Percentiles rank a stretch among this genome's conserved stretches.
Conservation (phyloP, 92 coral and sea anemone species). For the Anthopleura xanthogrammica region DNA sequence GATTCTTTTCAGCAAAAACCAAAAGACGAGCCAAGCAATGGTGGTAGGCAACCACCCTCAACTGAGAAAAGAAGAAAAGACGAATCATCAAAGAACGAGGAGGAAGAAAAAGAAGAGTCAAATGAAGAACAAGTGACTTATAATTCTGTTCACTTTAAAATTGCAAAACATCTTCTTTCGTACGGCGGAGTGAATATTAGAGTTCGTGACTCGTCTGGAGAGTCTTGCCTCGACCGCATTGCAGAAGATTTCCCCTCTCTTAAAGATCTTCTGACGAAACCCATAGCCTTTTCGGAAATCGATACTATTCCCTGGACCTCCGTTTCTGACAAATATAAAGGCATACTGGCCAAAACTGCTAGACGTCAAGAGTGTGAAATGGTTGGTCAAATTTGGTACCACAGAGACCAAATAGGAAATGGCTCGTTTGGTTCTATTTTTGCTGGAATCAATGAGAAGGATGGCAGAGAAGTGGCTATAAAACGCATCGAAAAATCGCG, state of each 20-base stretch:
- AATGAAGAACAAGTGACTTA: not conserved
- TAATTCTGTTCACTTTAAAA: not conserved
- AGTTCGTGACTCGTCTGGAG: not conserved
- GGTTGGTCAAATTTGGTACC: too few relatives aligned
- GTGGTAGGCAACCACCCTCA: not conserved
- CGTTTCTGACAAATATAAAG: constrained; percentile 25
- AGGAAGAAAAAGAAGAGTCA: not conserved
- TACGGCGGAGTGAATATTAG: not conserved
- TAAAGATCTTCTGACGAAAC: not conserved
- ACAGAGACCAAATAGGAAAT: not conserved
- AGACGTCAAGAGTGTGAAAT: constrained; percentile 19
- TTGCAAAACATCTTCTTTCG: not conserved
- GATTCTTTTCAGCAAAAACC: not conserved
- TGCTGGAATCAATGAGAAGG: not conserved
- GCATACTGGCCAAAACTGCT: constrained; percentile 31
- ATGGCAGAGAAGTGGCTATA: constrained; percentile 11
- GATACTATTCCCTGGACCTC: constrained; percentile 23
- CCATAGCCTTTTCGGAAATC: constrained; percentile 8
- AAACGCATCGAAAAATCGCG: constrained; percentile 49
- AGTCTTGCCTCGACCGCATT: constrained; percentile 1
- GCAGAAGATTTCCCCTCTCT: not conserved
- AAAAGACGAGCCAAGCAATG: not conserved
- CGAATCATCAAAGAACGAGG: not conserved
- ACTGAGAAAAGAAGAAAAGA: not conserved
- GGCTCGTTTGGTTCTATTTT: constrained; percentile 16